Evolutionary conservation across 2,888 invertebrate species (phyloP).

Genomic region (Meiosimyza decipiens): DNA sequence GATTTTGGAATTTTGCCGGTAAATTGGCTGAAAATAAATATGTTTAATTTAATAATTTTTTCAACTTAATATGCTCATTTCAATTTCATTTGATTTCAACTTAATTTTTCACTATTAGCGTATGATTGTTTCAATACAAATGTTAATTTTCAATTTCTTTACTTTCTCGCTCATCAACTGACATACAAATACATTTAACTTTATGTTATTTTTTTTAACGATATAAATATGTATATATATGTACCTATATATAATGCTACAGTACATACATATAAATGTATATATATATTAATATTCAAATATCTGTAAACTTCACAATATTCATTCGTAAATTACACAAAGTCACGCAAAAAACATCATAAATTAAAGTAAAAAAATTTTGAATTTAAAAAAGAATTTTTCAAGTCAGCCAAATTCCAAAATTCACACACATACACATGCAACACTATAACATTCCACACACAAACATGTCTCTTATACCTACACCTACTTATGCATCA

Average conservation of each 20-base stretch:
- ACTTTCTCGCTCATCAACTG: background rate
- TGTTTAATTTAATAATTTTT: constrained; percentile 2
- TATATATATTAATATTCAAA: too few species aligned
- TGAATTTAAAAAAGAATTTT: background rate
- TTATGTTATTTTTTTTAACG: constrained; percentile 18
- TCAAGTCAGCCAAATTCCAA: constrained; percentile 20
- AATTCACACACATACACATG: constrained; percentile 18
- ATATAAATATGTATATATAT: constrained; percentile 9
- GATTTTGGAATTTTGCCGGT: constrained; percentile 67
- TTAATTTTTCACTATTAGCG: background rate
- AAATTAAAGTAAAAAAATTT: background rate
- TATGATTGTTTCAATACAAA: background rate
- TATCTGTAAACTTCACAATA: constrained; percentile 29
- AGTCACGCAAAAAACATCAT: background rate
- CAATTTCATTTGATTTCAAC: background rate
- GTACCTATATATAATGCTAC: constrained; percentile 11
- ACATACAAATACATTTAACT: background rate
- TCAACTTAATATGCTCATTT: constrained; percentile 12
- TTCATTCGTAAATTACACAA: constrained; percentile 30
- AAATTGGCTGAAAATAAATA: constrained; percentile 58
- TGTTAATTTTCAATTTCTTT: constrained; percentile 1
- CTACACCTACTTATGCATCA: constrained; percentile 13
- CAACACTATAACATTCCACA: background rate
- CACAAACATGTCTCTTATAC: constrained; percentile 13
- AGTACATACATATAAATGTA: too few species aligned